Evolutionary conservation across 2,113 vertebrate genomes (phyloP), one percentile per base, ranked within the genome.

Genomic region (Hippolais icterina): DNA sequence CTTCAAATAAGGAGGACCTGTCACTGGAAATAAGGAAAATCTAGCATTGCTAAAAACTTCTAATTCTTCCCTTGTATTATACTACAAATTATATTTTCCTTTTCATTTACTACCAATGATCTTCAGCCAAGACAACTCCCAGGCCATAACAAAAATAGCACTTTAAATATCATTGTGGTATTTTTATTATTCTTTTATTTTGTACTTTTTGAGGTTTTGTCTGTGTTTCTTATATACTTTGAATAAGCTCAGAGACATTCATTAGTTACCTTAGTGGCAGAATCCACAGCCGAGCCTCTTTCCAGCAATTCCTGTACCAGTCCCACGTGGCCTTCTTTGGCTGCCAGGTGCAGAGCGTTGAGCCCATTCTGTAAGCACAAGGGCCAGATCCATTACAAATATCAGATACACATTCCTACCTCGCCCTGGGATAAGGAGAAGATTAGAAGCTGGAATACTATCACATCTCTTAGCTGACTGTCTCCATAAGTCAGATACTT

Each of bases 231-330:
- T 33, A 29, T 5, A 19, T 0, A 7, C 7, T 39, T 16, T 25
- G 39, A 82, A 71, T 15, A 90, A 61, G 29, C 44, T 7, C 5
- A 22, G 6, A 46, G 50, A 37, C 6, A 6, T 1, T 16, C 61
- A 35, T 10, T 6, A 49, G 50, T 82, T 97, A 99, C 99, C 99
- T 99, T 99, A 8, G 99, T 99, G 87, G 99, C 98, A 47, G 99
- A 99, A 93, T 99, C 99, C 96, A 99, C 99, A 1, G 98, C 76
- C 0, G 99, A 99, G 4, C 99, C 99, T 97, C 99, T 98, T 53
- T 99, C 99, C 98, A 99, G 61, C 46, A 99, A 95, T 96, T 99
- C 99, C 95, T 99, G 99, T n/a, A 99, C 99, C 95, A 99, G 98
- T 22, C 99, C 99, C 96, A 99, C 94, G 1, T 99, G 99, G 64